A percentile compares a stretch with the other conserved stretches of the same genome.
Evolutionary conservation across 1,140 invertebrate species (phyloP).

Genomic region (Frieseomelitta varia): DNA sequence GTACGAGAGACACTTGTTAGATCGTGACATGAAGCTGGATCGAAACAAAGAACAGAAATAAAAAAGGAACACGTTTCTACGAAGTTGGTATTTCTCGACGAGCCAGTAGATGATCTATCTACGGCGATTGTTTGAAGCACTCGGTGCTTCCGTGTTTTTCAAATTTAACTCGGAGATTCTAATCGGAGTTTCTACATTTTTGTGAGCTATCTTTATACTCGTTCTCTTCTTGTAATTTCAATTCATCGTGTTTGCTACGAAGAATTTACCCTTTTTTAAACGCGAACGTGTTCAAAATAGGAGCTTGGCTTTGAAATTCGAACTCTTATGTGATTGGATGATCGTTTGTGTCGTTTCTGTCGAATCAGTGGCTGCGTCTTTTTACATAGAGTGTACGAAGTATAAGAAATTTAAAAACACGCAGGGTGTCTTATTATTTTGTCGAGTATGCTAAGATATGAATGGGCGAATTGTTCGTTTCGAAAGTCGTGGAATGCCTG

Average conservation of each 20-base stretch:
- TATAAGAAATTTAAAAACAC: too few species aligned
- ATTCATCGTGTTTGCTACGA: neutral
- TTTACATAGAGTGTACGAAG: too few species aligned
- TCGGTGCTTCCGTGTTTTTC: neutral
- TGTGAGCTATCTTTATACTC: neutral
- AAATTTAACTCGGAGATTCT: neutral
- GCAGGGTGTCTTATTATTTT: too few species aligned
- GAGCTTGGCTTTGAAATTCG: too few species aligned
- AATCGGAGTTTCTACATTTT: neutral
- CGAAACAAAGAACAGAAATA: neutral
- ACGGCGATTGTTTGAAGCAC: neutral
- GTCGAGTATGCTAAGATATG: neutral
- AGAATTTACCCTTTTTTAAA: neutral
- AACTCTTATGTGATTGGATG: too few species aligned
- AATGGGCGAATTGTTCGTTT: conserved; percentile 50
- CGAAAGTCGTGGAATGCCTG: conserved; percentile 38
- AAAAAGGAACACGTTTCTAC: too few species aligned
- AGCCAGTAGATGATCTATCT: neutral
- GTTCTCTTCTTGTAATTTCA: neutral
- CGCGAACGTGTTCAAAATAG: neutral
- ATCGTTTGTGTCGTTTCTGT: too few species aligned
- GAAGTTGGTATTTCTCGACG: neutral
- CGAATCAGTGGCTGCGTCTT: too few species aligned
- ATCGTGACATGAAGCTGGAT: neutral
- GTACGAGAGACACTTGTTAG: neutral